A percentile compares a stretch with the other conserved stretches of the same genome.
phyloP scores from a whole-genome alignment of 2,888 invertebrate genomes.

The Linhomoeus sp. region DNA sequence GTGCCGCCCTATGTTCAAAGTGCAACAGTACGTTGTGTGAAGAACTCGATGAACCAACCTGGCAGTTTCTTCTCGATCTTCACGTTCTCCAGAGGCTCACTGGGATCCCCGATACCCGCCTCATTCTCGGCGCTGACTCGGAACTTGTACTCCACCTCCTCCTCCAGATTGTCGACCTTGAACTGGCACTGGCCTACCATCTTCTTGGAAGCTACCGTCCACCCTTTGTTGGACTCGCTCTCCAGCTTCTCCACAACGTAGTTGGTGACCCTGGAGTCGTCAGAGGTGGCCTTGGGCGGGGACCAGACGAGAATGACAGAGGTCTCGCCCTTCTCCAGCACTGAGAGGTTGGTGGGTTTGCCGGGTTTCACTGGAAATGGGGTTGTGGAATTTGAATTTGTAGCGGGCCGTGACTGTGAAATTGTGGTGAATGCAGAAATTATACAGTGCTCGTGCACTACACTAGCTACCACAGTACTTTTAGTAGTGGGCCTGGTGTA shows the following conservation, averaged over 20 bases:
- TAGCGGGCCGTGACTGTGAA: no score
- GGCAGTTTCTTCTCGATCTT: background rate
- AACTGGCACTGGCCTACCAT: background rate
- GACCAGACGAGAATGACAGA: conserved; percentile 40
- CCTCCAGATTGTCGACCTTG: conserved; percentile 44
- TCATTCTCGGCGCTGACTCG: conserved; percentile 68
- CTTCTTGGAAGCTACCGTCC: conserved; percentile 2
- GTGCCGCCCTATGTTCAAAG: no score
- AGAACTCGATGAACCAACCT: no score
- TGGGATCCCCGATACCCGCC: conserved; percentile 31
- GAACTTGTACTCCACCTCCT: conserved; percentile 84
- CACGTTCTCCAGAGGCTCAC: background rate
- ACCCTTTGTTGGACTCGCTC: background rate
- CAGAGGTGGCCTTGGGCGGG: conserved; percentile 53
- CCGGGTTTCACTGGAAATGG: conserved; percentile 62
- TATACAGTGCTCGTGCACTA: no score
- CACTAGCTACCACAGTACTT: no score
- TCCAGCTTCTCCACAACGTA: conserved; percentile 6
- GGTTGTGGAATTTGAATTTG: no score
- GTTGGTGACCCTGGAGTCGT: conserved; percentile 47
- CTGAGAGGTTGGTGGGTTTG: conserved; percentile 63
- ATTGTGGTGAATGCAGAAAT: no score
- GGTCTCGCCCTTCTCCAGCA: conserved; percentile 38
- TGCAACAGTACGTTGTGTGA: no score
- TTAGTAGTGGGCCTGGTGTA: no score